These are phyloP conservation scores for Amazonetta brasiliensis DNA, from an alignment of 2,797 vertebrate species.

Conservation along the genomic window DNA sequence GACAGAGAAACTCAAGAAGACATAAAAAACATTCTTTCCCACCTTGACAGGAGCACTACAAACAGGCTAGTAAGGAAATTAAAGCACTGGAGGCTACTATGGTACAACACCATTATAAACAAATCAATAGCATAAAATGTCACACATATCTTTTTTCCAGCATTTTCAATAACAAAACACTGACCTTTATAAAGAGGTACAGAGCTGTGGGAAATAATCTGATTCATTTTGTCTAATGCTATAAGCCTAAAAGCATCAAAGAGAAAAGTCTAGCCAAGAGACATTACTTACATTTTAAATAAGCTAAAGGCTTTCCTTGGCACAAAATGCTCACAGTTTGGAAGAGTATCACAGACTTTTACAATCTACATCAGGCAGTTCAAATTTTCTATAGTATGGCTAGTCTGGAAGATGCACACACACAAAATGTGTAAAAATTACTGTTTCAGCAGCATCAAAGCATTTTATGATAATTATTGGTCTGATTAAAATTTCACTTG, in stretches of 20 bases:
- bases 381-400: background rate
- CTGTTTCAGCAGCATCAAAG: background rate
- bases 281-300: background rate
- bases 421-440: background rate
- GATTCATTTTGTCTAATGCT: constrained; percentile 31
- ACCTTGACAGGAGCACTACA: background rate
- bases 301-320: background rate
- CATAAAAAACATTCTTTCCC: background rate
- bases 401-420: background rate
- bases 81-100: background rate
- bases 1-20: background rate
- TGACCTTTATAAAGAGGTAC: constrained; percentile 37
- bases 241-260: constrained; percentile 24
- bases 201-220: constrained; percentile 21
- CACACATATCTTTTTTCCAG: constrained; percentile 16
- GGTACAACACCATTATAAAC: background rate
- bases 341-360: background rate
- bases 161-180: constrained; percentile 6
- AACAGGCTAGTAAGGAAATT: background rate
- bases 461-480: background rate
- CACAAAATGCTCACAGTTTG: background rate
- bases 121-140: constrained; percentile 47
- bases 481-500: background rate
- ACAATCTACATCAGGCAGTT: background rate
- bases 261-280: constrained; percentile 7